phyloP scores from a whole-genome alignment of 1,140 invertebrate genomes.

The Heliconius eleuchia region DNA sequence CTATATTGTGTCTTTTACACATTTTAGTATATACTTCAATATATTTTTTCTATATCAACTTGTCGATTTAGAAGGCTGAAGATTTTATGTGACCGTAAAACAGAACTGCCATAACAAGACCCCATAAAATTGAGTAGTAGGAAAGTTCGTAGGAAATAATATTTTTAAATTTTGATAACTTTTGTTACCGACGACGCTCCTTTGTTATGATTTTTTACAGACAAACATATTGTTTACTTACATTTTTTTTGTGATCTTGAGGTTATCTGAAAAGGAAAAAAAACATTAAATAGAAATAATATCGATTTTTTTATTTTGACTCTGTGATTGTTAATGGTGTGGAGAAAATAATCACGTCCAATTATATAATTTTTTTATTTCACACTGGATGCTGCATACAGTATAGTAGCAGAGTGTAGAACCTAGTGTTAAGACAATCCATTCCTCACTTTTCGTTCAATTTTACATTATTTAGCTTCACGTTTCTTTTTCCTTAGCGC shows the following conservation, averaged over 20 bases:
- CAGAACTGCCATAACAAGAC: constrained; percentile 36
- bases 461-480: too few species aligned
- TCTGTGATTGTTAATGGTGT: too few species aligned
- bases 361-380: too few species aligned
- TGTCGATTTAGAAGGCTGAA: constrained; percentile 28
- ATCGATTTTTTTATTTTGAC: too few species aligned
- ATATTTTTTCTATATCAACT: constrained; percentile 22
- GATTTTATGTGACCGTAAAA: constrained; percentile 37
- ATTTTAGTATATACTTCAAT: background rate
- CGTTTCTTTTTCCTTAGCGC: too few species aligned
- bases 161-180: constrained; percentile 17
- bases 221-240: background rate
- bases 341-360: too few species aligned
- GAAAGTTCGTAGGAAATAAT: constrained; percentile 30
- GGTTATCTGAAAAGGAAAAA: background rate
- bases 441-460: too few species aligned
- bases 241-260: background rate
- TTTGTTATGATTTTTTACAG: background rate
- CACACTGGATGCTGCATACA: too few species aligned
- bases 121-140: constrained; percentile 32
- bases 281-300: background rate
- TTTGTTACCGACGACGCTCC: background rate
- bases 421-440: too few species aligned
- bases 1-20: background rate
- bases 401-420: too few species aligned